Evolutionary conservation across 2,888 invertebrate genomes (phyloP).

Genomic region (Epinotia brunnichana): DNA sequence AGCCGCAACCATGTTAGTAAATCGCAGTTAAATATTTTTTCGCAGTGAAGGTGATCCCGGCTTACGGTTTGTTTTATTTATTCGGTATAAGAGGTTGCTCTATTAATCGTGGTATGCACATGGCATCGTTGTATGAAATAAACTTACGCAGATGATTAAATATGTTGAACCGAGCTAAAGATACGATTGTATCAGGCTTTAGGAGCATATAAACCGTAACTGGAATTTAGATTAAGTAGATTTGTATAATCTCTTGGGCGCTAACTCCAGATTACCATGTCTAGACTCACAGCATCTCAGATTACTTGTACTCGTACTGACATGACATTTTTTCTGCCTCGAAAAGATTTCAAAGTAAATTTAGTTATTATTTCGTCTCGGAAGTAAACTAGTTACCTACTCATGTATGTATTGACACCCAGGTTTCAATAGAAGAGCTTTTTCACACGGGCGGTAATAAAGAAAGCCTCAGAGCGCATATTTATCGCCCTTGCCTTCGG

Average conservation of each 20-base stretch:
- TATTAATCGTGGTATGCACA: too few relatives aligned
- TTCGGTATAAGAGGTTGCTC: too few relatives aligned
- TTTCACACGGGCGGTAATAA: too few relatives aligned
- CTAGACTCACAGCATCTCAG: neutral
- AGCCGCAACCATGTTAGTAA: too few relatives aligned
- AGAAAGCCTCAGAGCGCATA: too few relatives aligned
- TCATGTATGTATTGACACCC: too few relatives aligned
- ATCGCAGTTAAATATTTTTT: too few relatives aligned
- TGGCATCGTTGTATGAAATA: neutral
- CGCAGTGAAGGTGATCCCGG: too few relatives aligned
- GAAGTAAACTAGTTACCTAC: neutral
- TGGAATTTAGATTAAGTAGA: neutral
- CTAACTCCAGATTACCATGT: neutral
- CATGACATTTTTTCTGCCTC: neutral
- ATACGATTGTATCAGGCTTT: neutral
- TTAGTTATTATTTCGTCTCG: neutral
- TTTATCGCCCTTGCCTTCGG: too few relatives aligned
- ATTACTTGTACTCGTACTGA: neutral
- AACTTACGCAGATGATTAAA: neutral
- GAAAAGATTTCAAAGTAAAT: neutral
- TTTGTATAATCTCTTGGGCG: neutral
- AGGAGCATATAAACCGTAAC: neutral
- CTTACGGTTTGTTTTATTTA: too few relatives aligned
- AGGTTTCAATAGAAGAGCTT: too few relatives aligned
- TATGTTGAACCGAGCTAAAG: neutral